Conservation (phyloP, 2,888 invertebrate species). For the Xylocampa areola region DNA sequence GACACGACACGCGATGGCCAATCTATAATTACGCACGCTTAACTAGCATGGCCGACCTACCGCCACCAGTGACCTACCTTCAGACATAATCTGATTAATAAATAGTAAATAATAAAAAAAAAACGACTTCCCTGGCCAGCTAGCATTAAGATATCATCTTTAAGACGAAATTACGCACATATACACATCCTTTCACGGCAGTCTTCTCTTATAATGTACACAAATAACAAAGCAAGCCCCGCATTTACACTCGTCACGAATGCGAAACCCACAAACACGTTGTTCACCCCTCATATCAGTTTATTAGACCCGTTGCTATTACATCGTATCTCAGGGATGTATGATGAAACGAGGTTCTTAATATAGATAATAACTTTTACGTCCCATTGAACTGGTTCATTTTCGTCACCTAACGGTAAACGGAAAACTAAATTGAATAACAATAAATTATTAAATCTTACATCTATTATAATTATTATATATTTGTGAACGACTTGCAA, state of each 20-base stretch:
- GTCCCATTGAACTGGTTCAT: conserved; percentile 88
- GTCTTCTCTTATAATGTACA: conserved; percentile 89
- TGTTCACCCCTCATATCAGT: conserved; percentile 81
- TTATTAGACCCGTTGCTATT: conserved; percentile 77
- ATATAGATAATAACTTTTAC: conserved; percentile 88
- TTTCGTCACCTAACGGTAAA: conserved; percentile 88
- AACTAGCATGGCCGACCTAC: conserved; percentile 73
- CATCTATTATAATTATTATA: conserved; percentile 86
- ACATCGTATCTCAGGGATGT: conserved; percentile 76
- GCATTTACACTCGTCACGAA: conserved; percentile 71
- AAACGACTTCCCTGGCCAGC: conserved; percentile 70
- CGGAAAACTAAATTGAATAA: conserved; percentile 89
- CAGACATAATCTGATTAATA: conserved; percentile 68
- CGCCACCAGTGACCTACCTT: conserved; percentile 65
- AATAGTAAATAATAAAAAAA: conserved; percentile 67
- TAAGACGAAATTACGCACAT: conserved; percentile 83
- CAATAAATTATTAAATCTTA: conserved; percentile 90
- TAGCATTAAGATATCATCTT: conserved; percentile 81
- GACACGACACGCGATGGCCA: conserved; percentile 76
- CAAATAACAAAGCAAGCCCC: conserved; percentile 85
- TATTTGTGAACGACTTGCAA: conserved; percentile 86
- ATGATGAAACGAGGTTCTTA: conserved; percentile 77
- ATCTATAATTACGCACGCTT: conserved; percentile 76
- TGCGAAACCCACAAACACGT: conserved; percentile 83
- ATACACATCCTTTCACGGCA: conserved; percentile 84